phyloP scores from a whole-genome alignment of 2,113 vertebrate species.

The Oenanthe melanoleuca region DNA sequence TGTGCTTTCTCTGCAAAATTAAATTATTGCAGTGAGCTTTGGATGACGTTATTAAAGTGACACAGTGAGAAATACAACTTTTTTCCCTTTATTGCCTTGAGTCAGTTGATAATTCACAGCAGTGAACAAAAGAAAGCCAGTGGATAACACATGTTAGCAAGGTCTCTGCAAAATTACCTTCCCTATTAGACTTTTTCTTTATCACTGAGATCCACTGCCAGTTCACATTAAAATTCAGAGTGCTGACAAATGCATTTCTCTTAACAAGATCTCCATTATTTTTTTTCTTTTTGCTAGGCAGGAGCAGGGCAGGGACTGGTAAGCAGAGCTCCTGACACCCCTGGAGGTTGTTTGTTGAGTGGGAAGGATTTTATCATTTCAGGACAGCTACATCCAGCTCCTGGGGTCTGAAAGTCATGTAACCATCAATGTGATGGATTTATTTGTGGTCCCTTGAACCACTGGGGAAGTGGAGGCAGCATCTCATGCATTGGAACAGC shows the following conservation, averaged over 20 bases:
- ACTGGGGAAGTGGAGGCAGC: background rate
- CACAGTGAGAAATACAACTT: constrained; percentile 47
- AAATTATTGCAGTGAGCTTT: constrained; percentile 37
- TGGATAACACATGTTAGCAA: constrained; percentile 58
- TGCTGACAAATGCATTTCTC: constrained; percentile 54
- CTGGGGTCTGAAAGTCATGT: background rate
- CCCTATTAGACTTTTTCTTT: constrained; percentile 9
- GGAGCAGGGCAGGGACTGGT: background rate
- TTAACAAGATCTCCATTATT: background rate
- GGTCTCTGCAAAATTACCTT: constrained; percentile 59
- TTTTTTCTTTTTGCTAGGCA: background rate
- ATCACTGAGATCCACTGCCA: constrained; percentile 30
- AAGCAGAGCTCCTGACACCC: background rate
- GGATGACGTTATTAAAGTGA: constrained; percentile 15
- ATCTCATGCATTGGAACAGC: background rate
- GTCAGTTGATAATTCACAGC: constrained; percentile 65
- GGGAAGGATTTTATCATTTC: background rate
- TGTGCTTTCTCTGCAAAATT: constrained; percentile 13
- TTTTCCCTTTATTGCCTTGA: constrained; percentile 44
- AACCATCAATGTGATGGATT: background rate
- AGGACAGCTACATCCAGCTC: background rate
- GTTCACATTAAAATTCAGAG: constrained; percentile 43
- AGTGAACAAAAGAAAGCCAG: constrained; percentile 50
- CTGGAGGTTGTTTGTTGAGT: background rate
- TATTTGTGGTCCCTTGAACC: accelerated